Conservation (phyloP, 1,140 invertebrate genomes). For the Conus ventricosus region DNA sequence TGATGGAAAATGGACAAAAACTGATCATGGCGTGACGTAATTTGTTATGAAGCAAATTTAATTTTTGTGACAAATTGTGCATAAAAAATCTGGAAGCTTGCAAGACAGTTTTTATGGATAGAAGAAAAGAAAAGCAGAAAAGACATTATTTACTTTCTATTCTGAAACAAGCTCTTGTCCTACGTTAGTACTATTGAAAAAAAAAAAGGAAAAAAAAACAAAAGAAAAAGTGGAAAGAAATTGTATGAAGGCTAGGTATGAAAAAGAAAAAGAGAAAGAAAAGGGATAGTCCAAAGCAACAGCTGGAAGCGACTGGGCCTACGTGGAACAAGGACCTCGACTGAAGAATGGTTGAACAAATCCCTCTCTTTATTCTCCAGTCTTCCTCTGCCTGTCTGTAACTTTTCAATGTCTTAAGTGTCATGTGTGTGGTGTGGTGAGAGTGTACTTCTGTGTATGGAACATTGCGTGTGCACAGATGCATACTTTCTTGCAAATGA, state of each 20-base stretch:
- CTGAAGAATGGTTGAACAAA: neutral
- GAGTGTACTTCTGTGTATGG: neutral
- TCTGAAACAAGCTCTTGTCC: slow-evolving; percentile 23
- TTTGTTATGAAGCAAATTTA: neutral
- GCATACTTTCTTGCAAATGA: too few species aligned
- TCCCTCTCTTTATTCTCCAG: neutral
- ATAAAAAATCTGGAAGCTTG: too few species aligned
- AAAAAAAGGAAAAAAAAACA: too few species aligned
- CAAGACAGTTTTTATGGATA: neutral
- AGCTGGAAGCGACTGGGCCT: neutral
- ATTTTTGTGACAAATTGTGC: too few species aligned
- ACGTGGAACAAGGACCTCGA: neutral
- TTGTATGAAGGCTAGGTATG: slow-evolving; percentile 15
- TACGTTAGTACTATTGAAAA: neutral
- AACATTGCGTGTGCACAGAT: neutral
- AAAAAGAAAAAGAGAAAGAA: neutral
- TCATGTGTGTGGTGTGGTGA: slow-evolving; percentile 4
- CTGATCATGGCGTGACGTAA: neutral
- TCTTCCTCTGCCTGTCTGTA: neutral
- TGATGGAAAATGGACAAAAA: neutral
- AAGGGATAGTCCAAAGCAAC: slow-evolving; percentile 19
- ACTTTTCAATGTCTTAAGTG: slow-evolving; percentile 20
- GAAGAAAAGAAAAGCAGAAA: too few species aligned
- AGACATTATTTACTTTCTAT: neutral
- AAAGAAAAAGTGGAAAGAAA: neutral